These are phyloP conservation scores for Barypeithes pellucidus DNA, from an alignment of 2,888 invertebrate species.

Conservation along the genomic window DNA sequence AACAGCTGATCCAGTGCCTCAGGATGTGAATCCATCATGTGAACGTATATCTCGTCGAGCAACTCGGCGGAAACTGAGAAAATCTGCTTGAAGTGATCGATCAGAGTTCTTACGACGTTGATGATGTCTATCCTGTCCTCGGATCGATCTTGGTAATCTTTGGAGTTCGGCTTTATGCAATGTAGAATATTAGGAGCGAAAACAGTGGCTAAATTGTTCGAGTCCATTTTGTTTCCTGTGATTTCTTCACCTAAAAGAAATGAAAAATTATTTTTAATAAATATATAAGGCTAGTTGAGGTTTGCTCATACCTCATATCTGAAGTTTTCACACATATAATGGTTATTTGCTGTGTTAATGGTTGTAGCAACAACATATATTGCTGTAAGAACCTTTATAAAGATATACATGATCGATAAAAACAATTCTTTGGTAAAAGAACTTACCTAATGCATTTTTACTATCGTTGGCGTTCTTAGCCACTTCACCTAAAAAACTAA, in stretches of 20 bases:
- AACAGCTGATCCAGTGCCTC: slow-evolving; percentile 83
- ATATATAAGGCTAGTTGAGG: too few species aligned
- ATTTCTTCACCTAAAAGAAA: slow-evolving; percentile 72
- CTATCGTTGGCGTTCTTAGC: slow-evolving; percentile 82
- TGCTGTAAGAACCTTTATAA: too few species aligned
- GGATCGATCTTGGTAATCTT: slow-evolving; percentile 76
- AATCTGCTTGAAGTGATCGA: slow-evolving; percentile 82
- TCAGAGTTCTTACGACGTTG: slow-evolving; percentile 87
- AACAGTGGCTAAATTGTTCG: slow-evolving; percentile 91
- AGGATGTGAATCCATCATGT: slow-evolving; percentile 89
- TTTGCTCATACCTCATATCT: too few species aligned
- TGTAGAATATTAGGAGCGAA: slow-evolving; percentile 96
- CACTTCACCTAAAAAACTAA: slow-evolving; percentile 87
- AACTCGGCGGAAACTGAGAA: slow-evolving; percentile 86
- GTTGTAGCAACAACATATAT: slow-evolving; percentile 13
- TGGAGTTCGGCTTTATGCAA: slow-evolving; percentile 76
- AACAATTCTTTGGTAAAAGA: background rate
- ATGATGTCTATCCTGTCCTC: slow-evolving; percentile 91
- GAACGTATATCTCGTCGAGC: slow-evolving; percentile 89
- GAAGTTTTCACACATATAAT: too few species aligned
- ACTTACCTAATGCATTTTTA: slow-evolving; percentile 65
- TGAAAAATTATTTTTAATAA: too few species aligned
- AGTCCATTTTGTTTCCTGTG: slow-evolving; percentile 94
- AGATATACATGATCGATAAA: too few species aligned
- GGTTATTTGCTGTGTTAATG: too few species aligned